Evolutionary conservation across 2,888 invertebrate genomes (phyloP).

Genomic region (Tiphia femorata): DNA sequence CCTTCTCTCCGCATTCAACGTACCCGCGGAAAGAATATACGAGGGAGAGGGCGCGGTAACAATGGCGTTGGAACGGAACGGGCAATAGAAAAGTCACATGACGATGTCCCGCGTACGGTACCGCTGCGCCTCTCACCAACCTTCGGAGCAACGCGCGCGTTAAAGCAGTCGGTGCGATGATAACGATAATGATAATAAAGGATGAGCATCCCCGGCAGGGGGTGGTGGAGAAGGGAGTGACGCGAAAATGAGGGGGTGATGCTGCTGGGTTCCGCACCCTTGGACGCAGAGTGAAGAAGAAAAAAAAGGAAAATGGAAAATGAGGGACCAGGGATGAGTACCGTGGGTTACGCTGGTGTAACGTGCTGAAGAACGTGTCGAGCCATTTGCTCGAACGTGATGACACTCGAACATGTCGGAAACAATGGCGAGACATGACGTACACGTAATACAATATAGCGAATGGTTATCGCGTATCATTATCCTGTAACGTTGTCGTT

Average conservation of each 20-base stretch:
- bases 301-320: background rate
- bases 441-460: constrained; percentile 44
- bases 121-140: too few relatives aligned
- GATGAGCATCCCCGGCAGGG: constrained; percentile 5
- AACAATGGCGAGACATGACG: constrained; percentile 52
- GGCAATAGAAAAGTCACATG: constrained; percentile 34
- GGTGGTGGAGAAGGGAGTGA: constrained; percentile 1
- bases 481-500: constrained; percentile 39
- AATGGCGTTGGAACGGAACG: constrained; percentile 4
- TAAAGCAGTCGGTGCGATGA: constrained; percentile 19
- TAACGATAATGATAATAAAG: constrained; percentile 45
- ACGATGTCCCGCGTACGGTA: constrained; percentile 16
- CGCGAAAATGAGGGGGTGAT: background rate
- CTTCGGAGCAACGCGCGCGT: constrained; percentile 8
- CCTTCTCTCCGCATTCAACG: background rate
- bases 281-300: background rate
- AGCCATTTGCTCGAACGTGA: constrained; percentile 21
- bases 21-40: background rate
- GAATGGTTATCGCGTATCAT: constrained; percentile 51
- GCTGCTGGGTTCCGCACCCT: too few relatives aligned
- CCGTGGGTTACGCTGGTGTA: background rate
- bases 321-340: background rate
- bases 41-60: background rate
- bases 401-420: constrained; percentile 24
- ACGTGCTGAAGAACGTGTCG: constrained; percentile 15